Conservation (phyloP, 1,140 invertebrate species). For the Drosophila auraria region DNA sequence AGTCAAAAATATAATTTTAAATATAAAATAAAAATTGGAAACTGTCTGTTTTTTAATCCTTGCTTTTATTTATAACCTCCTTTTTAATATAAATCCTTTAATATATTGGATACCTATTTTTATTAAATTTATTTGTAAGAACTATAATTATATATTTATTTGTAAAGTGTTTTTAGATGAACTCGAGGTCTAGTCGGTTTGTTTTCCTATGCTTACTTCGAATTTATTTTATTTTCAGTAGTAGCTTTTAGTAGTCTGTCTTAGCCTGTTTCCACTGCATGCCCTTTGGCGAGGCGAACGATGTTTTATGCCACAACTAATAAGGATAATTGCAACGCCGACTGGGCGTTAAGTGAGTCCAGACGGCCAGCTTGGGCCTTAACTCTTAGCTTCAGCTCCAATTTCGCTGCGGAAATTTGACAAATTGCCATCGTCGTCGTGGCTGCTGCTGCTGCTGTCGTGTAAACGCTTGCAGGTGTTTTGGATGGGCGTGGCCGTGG, state of each 20-base stretch:
- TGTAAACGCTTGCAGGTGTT: conserved; percentile 82
- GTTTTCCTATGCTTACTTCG: too few relatives aligned
- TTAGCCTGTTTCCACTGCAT: conserved; percentile 12
- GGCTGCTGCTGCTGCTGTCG: conserved; percentile 55
- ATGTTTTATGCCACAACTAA: conserved; percentile 72
- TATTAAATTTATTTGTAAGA: background rate
- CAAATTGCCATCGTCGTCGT: conserved; percentile 72
- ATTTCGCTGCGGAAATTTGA: conserved; percentile 69
- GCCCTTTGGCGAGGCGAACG: conserved; percentile 53
- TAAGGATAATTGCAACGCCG: conserved; percentile 76
- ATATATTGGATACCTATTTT: too few relatives aligned
- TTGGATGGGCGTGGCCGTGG: conserved; percentile 65
- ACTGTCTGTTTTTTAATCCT: too few relatives aligned
- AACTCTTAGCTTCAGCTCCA: conserved; percentile 45
- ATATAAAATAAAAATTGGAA: too few relatives aligned
- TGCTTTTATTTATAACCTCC: too few relatives aligned
- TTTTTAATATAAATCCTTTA: too few relatives aligned
- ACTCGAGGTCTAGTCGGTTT: too few relatives aligned
- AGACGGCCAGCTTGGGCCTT: conserved; percentile 32
- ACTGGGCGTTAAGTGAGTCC: conserved; percentile 69
- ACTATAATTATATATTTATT: too few relatives aligned
- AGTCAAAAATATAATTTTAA: too few relatives aligned
- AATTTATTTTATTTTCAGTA: too few relatives aligned
- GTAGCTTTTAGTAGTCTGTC: too few relatives aligned
- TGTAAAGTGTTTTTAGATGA: too few relatives aligned